Percentiles rank a stretch among this genome's conserved stretches.
These are phyloP conservation scores for Cyanistes caeruleus DNA, from an alignment of 2,113 vertebrate genomes.

Conservation along the genomic window DNA sequence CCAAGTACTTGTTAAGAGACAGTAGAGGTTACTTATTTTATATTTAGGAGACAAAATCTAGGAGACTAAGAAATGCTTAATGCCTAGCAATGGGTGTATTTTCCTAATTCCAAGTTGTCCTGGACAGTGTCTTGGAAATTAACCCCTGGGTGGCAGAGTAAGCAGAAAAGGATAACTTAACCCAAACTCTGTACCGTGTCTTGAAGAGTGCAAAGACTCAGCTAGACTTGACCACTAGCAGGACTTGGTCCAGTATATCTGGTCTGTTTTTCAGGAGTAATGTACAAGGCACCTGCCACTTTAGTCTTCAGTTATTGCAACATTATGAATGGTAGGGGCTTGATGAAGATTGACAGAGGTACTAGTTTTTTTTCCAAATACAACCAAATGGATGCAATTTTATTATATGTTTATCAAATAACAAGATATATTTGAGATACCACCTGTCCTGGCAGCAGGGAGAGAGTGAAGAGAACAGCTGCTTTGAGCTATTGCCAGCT, in stretches of 20 bases:
- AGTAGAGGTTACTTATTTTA: not conserved
- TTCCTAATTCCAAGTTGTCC: not conserved
- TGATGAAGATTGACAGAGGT: slow-evolving; percentile 1
- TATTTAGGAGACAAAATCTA: not conserved
- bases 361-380: slow-evolving; percentile 4
- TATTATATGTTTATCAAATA: slow-evolving; percentile 29
- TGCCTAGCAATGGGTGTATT: not conserved
- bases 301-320: not conserved
- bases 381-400: not conserved
- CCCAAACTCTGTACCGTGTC: not conserved
- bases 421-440: not conserved
- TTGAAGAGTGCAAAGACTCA: not conserved
- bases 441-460: slow-evolving; percentile 8
- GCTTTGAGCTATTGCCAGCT: not conserved
- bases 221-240: not conserved
- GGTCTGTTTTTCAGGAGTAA: not conserved
- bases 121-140: not conserved
- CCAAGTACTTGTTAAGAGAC: not conserved
- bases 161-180: not conserved
- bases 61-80: not conserved
- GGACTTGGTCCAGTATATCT: not conserved
- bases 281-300: fast-evolving
- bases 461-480: slow-evolving; percentile 13
- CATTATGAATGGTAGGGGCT: not conserved
- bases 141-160: not conserved